These are phyloP conservation scores for Tachysurus fulvidraco DNA, from an alignment of 2,113 vertebrate species.

Conservation along the genomic window DNA sequence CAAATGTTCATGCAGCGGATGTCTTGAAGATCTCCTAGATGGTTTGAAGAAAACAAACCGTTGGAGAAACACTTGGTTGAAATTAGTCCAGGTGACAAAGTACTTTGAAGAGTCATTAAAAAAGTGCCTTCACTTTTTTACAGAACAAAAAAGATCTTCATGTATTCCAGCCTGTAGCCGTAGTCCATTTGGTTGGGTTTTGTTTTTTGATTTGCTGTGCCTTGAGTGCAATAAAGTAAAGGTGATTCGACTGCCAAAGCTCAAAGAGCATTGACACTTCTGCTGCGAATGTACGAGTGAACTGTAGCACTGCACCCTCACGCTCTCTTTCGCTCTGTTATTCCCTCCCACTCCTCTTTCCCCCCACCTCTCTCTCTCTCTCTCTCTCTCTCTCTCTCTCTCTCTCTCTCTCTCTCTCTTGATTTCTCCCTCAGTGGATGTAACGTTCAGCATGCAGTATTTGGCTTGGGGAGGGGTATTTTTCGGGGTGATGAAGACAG, in stretches of 20 bases:
- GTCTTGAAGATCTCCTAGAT: not conserved
- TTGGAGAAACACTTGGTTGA: not conserved
- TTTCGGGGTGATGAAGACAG: conserved; percentile 60
- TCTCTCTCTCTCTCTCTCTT: conserved; percentile 28
- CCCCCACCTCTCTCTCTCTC: conserved; percentile 33
- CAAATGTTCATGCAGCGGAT: not conserved
- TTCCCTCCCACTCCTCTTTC: conserved; percentile 24
- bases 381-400: conserved; percentile 25
- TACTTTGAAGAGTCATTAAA: not conserved
- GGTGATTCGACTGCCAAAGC: conserved; percentile 56
- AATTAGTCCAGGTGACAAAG: conserved; percentile 23
- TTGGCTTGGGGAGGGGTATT: conserved; percentile 63
- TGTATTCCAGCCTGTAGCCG: not conserved
- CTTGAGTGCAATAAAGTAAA: conserved; percentile 23
- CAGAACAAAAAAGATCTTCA: conserved; percentile 13
- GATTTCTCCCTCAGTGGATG: conserved; percentile 48
- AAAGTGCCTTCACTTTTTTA: not conserved
- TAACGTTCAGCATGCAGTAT: conserved; percentile 64
- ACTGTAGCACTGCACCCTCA: conserved; percentile 63
- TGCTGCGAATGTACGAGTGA: conserved; percentile 67
- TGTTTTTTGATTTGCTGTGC: not conserved
- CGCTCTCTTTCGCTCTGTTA: conserved; percentile 43
- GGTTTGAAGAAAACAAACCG: not conserved
- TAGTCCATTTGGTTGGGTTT: conserved; percentile 20
- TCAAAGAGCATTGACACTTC: conserved; percentile 65